Evolutionary conservation across 1,140 invertebrate genomes (phyloP).

Genomic region (Portunus trituberculatus): DNA sequence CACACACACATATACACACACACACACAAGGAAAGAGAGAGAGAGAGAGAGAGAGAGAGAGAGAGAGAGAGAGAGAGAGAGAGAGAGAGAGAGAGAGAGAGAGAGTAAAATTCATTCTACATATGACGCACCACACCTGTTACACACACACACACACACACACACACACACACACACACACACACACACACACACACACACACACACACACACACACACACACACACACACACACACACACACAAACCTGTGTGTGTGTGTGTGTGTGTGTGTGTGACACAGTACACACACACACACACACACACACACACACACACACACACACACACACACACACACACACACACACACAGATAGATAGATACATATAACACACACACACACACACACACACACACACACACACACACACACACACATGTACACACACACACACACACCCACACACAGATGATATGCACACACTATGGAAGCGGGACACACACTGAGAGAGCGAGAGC

Average conservation of each 20-base stretch:
- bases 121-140: neutral
- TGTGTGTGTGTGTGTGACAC: too few relatives aligned
- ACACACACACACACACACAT: conserved; percentile 39
- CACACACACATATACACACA: too few relatives aligned
- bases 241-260: too few relatives aligned
- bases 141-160: conserved; percentile 33
- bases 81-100: conserved; percentile 44
- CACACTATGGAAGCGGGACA: neutral
- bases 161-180: conserved; percentile 45
- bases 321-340: neutral
- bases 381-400: conserved; percentile 30
- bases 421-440: conserved; percentile 36
- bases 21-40: neutral
- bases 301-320: too few relatives aligned
- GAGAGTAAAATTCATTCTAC: neutral
- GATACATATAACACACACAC: neutral
- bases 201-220: neutral
- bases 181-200: conserved; percentile 25
- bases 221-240: too few relatives aligned
- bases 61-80: conserved; percentile 46
- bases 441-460: conserved; percentile 7
- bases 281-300: too few relatives aligned
- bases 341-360: neutral
- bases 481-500: too few relatives aligned
- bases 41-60: conserved; percentile 46